Evolutionary conservation across 2,888 invertebrate genomes (phyloP).

Genomic region (Aleiodes testaceus): DNA sequence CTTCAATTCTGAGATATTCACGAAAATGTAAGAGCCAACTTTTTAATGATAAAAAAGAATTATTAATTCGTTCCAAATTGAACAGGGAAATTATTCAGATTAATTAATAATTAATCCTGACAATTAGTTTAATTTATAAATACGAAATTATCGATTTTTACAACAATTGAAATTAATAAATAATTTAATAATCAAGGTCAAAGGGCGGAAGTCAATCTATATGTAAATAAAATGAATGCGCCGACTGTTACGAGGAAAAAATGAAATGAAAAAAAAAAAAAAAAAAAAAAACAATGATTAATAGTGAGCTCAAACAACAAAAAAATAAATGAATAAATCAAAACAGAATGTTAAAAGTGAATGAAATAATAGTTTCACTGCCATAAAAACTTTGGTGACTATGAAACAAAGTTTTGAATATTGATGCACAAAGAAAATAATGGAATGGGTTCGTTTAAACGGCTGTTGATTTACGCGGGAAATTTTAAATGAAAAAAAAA

Average conservation of each 20-base stretch:
- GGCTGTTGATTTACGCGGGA: constrained; percentile 37
- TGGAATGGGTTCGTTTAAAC: constrained; percentile 8
- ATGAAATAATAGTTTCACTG: constrained; percentile 41
- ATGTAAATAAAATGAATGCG: constrained; percentile 29
- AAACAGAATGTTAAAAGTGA: constrained; percentile 25
- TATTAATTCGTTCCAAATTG: constrained; percentile 1
- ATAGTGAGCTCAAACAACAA: constrained; percentile 7
- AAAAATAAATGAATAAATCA: constrained; percentile 5
- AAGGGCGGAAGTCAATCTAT: constrained; percentile 48
- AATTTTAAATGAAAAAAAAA: constrained; percentile 21
- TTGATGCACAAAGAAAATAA: constrained; percentile 14
- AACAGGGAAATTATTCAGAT: background rate
- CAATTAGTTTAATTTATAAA: constrained; percentile 9
- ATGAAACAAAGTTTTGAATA: constrained; percentile 22
- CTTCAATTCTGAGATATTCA: background rate
- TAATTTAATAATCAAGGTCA: constrained; percentile 46
- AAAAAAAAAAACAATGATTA: background rate
- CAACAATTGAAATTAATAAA: background rate
- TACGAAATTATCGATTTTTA: constrained; percentile 4
- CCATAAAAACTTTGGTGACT: constrained; percentile 39
- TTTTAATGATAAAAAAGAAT: too few species aligned
- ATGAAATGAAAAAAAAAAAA: background rate
- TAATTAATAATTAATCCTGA: too few species aligned
- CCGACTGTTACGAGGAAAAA: constrained; percentile 16
- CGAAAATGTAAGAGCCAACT: too few species aligned